Base-by-base conservation (phyloP, 2,888 invertebrate species). In the Koerneria pararmatus region DNA sequence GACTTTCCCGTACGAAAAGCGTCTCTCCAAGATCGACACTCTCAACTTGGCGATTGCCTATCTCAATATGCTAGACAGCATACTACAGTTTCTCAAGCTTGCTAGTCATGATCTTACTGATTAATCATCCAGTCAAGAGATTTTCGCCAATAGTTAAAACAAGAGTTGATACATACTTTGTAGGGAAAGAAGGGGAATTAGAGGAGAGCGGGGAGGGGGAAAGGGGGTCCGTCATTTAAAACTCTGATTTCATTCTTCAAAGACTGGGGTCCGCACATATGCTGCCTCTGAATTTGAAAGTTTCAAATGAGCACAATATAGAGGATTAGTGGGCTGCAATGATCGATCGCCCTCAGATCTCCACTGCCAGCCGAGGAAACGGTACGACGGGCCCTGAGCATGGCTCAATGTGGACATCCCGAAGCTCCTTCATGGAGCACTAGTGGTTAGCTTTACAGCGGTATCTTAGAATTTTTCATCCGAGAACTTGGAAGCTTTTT, bases 11-110 rank as follows among this genome's bases (percentile, higher is more conserved):
- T 98, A 95, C 85, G 98, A 98, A 86, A 97, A 97, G 85, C 88
- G 97, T 31, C 88, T 98, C 41, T 95, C 95, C 82, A 98, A 98
- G 87, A 98, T 98, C 80, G 98, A 98, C 87, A 97, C 98, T 0
- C 87, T 98, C 37, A 89, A 95, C 0, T 87, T 98, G 76, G 97
- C 97, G 49, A 97, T 97, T 72, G 95, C 95, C 0, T 97, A 97
- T 86, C 97, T 97, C 76, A 93, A 94, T 1, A 87, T 98, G 59
- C 88, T 98, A 19, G 76, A 84, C 60, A 85, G 85, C 67, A 80
- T 86, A 37, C 68, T 82, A 8, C 66, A 71, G 68, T 76, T 66
- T 11, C 68, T 70, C 8, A 58, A 66, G 6, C 3, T 22, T 8
- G 6, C 5, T 19, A 49, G 46, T 29, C n/a, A n/a, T 29, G 19